Evolutionary conservation across 2,113 vertebrate genomes (phyloP).

Genomic region (Elgaria multicarinata): DNA sequence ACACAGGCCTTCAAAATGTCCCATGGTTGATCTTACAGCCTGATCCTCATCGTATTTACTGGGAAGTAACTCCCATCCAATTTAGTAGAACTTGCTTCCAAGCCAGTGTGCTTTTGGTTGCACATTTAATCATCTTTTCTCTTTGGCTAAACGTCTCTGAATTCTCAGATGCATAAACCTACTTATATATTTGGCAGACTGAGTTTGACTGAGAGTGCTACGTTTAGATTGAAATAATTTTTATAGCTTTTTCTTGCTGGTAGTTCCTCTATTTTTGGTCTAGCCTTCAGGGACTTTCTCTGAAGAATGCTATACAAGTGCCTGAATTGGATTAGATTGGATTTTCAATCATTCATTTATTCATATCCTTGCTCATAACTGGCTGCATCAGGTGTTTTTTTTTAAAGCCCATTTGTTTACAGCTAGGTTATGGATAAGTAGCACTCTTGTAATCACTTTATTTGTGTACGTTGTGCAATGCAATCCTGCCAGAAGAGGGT

Average conservation of each 20-base stretch:
- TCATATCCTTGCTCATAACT: slow-evolving; percentile 22
- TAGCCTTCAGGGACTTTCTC: background rate
- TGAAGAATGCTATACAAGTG: background rate
- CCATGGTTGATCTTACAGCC: background rate
- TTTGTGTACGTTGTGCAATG: background rate
- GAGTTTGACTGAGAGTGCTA: background rate
- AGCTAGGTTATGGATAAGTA: background rate
- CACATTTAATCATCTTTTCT: background rate
- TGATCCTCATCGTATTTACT: background rate
- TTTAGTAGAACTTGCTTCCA: background rate
- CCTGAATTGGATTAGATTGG: background rate
- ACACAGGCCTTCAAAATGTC: background rate
- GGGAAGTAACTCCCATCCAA: background rate
- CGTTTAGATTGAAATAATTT: slow-evolving; percentile 5
- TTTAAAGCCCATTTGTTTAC: slow-evolving; percentile 9
- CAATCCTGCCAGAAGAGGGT: slow-evolving; percentile 1
- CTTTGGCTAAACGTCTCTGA: background rate
- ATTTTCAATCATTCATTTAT: slow-evolving; percentile 33
- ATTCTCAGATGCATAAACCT: background rate
- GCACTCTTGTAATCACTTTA: slow-evolving; percentile 29
- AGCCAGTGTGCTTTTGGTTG: background rate
- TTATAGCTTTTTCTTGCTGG: background rate
- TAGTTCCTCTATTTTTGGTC: slow-evolving; percentile 18
- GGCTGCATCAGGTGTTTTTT: background rate
- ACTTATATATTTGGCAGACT: slow-evolving; percentile 2